Conservation (phyloP, 2,113 vertebrate species). For the Hoplias malabaricus region DNA sequence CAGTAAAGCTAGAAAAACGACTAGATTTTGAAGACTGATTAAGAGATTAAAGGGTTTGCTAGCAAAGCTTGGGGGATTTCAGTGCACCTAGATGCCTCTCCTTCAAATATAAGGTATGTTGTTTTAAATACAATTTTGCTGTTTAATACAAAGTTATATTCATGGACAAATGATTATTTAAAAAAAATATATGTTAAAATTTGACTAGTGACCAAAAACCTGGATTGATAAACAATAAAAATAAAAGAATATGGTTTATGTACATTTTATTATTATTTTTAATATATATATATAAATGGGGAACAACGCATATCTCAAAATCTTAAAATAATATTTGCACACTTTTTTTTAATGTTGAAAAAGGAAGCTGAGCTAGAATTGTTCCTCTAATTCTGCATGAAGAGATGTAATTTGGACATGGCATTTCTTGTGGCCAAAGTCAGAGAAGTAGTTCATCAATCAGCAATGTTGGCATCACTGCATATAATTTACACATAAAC, state of each 20-base stretch:
- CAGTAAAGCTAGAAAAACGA: background rate
- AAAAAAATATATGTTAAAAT: too few relatives aligned
- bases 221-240: too few relatives aligned
- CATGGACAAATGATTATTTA: background rate
- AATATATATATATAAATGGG: background rate
- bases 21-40: background rate
- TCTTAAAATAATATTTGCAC: background rate
- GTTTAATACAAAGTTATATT: background rate
- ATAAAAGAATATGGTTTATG: too few relatives aligned
- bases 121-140: background rate
- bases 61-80: background rate
- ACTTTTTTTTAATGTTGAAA: background rate
- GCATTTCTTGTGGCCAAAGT: background rate
- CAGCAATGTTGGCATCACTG: too few relatives aligned
- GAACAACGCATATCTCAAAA: background rate
- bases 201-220: too few relatives aligned
- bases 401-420: background rate
- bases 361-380: background rate
- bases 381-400: background rate
- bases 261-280: background rate
- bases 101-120: conserved; percentile 28
- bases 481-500: background rate
- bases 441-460: background rate
- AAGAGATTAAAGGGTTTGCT: background rate
- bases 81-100: background rate